These are phyloP conservation scores for Anolis carolinensis DNA, from an alignment of 2,113 vertebrate species.

Conservation along the genomic window DNA sequence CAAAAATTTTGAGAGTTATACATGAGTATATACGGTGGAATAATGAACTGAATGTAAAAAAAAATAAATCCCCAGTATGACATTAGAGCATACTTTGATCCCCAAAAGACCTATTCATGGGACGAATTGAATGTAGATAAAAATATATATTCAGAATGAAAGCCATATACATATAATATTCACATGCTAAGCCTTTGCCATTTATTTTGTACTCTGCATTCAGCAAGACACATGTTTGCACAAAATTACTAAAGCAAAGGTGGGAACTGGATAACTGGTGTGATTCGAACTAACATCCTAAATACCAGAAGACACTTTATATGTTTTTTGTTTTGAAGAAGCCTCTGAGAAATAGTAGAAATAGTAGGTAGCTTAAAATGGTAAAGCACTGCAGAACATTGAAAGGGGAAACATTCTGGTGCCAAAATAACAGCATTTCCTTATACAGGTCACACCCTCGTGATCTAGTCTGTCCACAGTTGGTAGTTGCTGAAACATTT, in stretches of 20 bases:
- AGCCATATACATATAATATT: not conserved
- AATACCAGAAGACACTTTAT: not conserved
- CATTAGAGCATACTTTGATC: not conserved
- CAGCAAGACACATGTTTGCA: not conserved
- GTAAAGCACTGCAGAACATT: not conserved
- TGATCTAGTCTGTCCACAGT: not conserved
- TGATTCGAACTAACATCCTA: not conserved
- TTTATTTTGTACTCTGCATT: not conserved
- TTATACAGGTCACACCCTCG: not conserved
- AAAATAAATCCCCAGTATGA: not conserved
- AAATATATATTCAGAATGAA: not conserved
- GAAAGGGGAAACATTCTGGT: not conserved
- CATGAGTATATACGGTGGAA: too few relatives aligned
- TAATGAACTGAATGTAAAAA: not conserved
- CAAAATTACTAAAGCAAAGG: not conserved
- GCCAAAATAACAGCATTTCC: not conserved
- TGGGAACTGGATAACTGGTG: not conserved
- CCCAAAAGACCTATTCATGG: not conserved
- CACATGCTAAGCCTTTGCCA: not conserved
- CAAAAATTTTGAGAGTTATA: too few relatives aligned
- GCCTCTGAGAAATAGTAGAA: not conserved
- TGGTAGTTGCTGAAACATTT: not conserved
- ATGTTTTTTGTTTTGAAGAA: not conserved
- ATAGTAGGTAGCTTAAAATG: not conserved
- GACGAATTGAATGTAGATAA: not conserved